Percentiles rank a stretch among this genome's conserved stretches.
These are phyloP conservation scores for Drosophila koepferae DNA, from an alignment of 2,888 invertebrate genomes.

Conservation along the genomic window DNA sequence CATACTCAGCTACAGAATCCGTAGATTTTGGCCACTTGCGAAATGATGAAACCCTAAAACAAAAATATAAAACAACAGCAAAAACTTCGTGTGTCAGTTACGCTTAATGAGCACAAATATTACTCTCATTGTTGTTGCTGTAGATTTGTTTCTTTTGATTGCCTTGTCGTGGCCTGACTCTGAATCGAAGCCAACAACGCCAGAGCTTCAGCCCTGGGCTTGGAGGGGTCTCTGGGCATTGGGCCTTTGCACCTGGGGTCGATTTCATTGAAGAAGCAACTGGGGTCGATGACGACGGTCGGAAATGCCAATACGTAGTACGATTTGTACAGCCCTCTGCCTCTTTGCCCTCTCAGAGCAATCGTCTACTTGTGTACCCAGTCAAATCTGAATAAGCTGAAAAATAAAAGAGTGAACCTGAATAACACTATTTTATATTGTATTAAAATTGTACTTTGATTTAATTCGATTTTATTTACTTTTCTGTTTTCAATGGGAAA, in stretches of 20 bases:
- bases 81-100: conserved; percentile 83
- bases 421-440: not conserved
- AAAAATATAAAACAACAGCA: conserved; percentile 50
- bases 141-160: conserved; percentile 75
- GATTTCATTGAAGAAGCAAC: conserved; percentile 54
- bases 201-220: conserved; percentile 12
- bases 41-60: conserved; percentile 79
- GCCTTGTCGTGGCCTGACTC: conserved; percentile 59
- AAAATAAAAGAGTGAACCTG: conserved; percentile 4
- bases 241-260: conserved; percentile 45
- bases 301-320: conserved; percentile 75
- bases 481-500: not conserved
- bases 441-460: not conserved
- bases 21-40: conserved; percentile 75
- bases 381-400: conserved; percentile 2
- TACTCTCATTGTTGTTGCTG: conserved; percentile 79
- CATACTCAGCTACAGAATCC: conserved; percentile 52
- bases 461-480: not conserved
- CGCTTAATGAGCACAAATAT: conserved; percentile 83
- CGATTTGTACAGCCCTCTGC: conserved; percentile 16
- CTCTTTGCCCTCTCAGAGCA: conserved; percentile 16
- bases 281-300: conserved; percentile 43
- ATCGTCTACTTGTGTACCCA: conserved; percentile 2
- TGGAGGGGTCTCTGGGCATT: conserved; percentile 2
- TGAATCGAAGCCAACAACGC: conserved; percentile 4